Conservation (phyloP, 2,113 vertebrate genomes). For the Myanophis thanlyinensis region DNA sequence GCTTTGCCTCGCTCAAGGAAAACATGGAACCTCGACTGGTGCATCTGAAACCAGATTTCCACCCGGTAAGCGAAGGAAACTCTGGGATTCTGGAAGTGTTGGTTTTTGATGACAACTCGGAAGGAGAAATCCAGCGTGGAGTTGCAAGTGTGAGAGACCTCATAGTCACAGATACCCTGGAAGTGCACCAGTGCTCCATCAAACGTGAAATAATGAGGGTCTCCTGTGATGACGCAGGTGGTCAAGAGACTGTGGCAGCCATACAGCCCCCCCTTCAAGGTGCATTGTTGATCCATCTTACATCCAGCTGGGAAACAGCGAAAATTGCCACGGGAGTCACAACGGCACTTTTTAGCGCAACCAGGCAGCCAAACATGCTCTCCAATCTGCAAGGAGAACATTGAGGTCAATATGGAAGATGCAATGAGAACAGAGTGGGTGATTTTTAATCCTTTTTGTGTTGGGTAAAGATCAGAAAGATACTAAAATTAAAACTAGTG, state of each 20-base stretch:
- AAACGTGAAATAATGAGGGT: slow-evolving; percentile 76
- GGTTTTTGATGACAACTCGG: slow-evolving; percentile 58
- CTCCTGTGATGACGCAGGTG: slow-evolving; percentile 70
- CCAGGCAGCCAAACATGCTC: slow-evolving; percentile 58
- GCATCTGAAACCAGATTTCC: slow-evolving; percentile 9
- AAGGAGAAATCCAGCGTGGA: slow-evolving; percentile 38
- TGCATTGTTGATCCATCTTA: slow-evolving; percentile 54
- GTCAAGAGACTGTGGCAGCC: slow-evolving; percentile 55
- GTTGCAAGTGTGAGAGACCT: slow-evolving; percentile 58
- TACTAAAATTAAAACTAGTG: neutral
- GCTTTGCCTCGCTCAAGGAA: slow-evolving; percentile 27
- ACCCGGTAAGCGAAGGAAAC: slow-evolving; percentile 55
- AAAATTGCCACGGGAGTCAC: slow-evolving; percentile 50
- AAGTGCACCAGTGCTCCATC: slow-evolving; percentile 74
- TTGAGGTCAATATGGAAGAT: neutral
- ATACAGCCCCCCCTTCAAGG: slow-evolving; percentile 40
- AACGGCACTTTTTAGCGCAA: slow-evolving; percentile 61
- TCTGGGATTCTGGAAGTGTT: slow-evolving; percentile 53
- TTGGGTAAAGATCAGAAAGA: neutral
- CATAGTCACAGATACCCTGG: slow-evolving; percentile 76
- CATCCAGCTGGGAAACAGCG: slow-evolving; percentile 47
- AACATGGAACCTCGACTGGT: neutral
- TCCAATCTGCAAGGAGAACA: slow-evolving; percentile 40
- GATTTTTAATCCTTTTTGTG: neutral
- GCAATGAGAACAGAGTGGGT: neutral